Conservation (phyloP, 1,140 invertebrate species). For the Drosophila micromelanica region DNA sequence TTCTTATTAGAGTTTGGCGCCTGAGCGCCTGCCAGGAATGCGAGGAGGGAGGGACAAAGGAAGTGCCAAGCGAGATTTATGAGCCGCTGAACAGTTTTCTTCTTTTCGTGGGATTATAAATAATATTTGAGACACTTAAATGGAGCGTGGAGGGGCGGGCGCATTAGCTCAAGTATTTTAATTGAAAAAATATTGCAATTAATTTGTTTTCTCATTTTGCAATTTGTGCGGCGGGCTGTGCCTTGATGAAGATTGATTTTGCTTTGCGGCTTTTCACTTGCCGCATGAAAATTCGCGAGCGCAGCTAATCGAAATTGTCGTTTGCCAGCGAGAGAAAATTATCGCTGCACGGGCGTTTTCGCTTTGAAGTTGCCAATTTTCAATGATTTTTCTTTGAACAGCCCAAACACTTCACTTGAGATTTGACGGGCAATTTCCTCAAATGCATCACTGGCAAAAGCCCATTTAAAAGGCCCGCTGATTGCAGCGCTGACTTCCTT, state of each 20-base stretch:
- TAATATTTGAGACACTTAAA: slow-evolving; percentile 27
- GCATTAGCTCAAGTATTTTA: slow-evolving; percentile 39
- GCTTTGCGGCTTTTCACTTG: slow-evolving; percentile 4
- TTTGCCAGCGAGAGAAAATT: slow-evolving; percentile 52
- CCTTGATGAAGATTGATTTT: slow-evolving; percentile 77
- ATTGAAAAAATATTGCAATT: slow-evolving; percentile 60
- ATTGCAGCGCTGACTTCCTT: slow-evolving; percentile 23
- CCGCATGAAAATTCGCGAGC: slow-evolving; percentile 38
- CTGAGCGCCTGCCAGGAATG: slow-evolving; percentile 18
- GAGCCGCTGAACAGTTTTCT: slow-evolving; percentile 28
- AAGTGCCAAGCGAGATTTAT: slow-evolving; percentile 35
- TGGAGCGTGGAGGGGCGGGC: background rate
- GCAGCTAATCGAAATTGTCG: slow-evolving; percentile 69
- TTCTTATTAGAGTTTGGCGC: slow-evolving; percentile 65
- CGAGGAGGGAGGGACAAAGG: background rate
- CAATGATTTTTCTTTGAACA: slow-evolving; percentile 58
- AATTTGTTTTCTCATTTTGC: slow-evolving; percentile 36
- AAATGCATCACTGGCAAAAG: slow-evolving; percentile 23
- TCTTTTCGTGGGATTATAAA: slow-evolving; percentile 12
- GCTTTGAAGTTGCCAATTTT: slow-evolving; percentile 70
- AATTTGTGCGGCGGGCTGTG: slow-evolving; percentile 14
- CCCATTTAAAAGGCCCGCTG: slow-evolving; percentile 2
- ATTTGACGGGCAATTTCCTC: slow-evolving; percentile 28
- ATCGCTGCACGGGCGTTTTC: slow-evolving; percentile 47
- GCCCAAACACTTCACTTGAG: background rate